Evolutionary conservation across 2,888 invertebrate genomes (phyloP).

Genomic region (Agriopis aurantiaria): DNA sequence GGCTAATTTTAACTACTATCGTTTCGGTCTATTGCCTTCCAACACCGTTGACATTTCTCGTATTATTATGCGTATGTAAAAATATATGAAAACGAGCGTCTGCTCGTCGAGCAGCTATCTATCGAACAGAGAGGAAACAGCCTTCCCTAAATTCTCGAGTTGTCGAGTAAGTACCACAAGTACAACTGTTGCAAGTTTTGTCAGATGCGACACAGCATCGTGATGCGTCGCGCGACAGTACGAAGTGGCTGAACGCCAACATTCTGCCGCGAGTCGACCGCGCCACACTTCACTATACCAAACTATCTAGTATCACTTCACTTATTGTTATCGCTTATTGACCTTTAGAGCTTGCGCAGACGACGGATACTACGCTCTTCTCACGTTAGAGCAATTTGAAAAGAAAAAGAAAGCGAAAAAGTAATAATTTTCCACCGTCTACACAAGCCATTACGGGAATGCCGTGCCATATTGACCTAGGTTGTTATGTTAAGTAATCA

Average conservation of each 20-base stretch:
- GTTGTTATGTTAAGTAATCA: constrained; percentile 12
- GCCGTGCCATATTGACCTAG: constrained; percentile 13
- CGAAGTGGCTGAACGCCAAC: constrained; percentile 20
- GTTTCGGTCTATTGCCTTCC: constrained; percentile 22
- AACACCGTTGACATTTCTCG: constrained; percentile 14
- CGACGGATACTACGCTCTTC: background rate
- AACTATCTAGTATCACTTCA: constrained; percentile 3
- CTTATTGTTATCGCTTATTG: constrained; percentile 13
- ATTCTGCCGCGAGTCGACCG: constrained; percentile 1
- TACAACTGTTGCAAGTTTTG: background rate
- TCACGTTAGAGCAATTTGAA: background rate
- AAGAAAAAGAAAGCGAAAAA: background rate
- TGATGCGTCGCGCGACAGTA: background rate
- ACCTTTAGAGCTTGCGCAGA: constrained; percentile 1
- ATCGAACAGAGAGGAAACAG: background rate
- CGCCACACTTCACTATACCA: background rate
- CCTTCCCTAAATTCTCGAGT: background rate
- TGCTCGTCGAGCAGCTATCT: background rate
- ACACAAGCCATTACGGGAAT: background rate
- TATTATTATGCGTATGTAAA: constrained; percentile 10
- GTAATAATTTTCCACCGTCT: background rate
- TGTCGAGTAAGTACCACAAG: background rate
- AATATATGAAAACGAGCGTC: background rate
- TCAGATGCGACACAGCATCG: background rate
- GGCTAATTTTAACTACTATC: constrained; percentile 38